Evolutionary conservation across 2,113 vertebrate species (phyloP).

Genomic region (Gorsachius goisagi): DNA sequence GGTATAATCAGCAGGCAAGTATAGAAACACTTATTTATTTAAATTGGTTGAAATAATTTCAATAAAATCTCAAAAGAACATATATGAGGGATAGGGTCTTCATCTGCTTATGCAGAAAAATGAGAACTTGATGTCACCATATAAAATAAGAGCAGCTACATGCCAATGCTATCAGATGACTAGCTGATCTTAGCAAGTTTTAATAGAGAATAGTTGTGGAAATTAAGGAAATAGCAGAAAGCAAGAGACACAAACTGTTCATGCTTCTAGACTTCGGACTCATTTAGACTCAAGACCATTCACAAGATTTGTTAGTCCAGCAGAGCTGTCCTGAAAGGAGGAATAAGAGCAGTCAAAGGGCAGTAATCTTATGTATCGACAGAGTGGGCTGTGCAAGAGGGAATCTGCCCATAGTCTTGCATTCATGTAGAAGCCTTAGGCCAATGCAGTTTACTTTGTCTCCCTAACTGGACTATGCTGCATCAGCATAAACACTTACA

Average conservation of each 20-base stretch:
- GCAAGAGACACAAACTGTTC: neutral
- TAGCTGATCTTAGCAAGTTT: neutral
- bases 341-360: neutral
- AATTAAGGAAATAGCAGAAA: neutral
- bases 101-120: neutral
- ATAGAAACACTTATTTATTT: neutral
- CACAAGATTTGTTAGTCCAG: neutral
- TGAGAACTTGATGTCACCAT: neutral
- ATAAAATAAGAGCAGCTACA: neutral
- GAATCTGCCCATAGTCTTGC: neutral
- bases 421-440: neutral
- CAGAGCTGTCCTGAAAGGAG: neutral
- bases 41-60: neutral
- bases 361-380: neutral
- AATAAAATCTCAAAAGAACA: neutral
- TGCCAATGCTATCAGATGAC: neutral
- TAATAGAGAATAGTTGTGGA: neutral
- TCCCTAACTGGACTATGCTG: neutral
- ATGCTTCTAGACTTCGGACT: neutral
- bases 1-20: neutral
- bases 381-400: neutral
- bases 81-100: neutral
- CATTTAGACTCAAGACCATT: neutral
- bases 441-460: neutral
- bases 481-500: neutral